These are phyloP conservation scores for Oegoconia quadripuncta DNA, from an alignment of 2,888 invertebrate species.

Conservation along the genomic window DNA sequence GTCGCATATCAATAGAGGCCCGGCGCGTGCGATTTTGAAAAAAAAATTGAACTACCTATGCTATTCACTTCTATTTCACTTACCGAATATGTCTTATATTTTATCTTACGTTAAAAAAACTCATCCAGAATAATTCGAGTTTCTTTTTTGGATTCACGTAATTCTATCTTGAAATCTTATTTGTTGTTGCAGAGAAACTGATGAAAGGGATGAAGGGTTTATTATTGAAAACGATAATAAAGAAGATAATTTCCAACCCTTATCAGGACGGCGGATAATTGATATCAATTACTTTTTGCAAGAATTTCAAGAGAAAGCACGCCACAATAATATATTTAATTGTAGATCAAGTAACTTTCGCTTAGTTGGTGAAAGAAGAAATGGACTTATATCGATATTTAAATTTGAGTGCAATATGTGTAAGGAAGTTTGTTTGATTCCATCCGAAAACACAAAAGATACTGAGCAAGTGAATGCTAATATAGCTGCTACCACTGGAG, in stretches of 20 bases:
- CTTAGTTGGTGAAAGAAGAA: constrained; percentile 8
- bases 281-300: not conserved
- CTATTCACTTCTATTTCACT: too few relatives aligned
- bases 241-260: not conserved
- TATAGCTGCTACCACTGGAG: constrained; percentile 14
- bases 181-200: constrained; percentile 7
- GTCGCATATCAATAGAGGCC: too few relatives aligned
- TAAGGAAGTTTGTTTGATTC: constrained; percentile 4
- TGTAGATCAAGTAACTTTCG: constrained; percentile 7
- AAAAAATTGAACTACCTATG: too few relatives aligned
- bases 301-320: constrained; percentile 7
- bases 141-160: too few relatives aligned
- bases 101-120: too few relatives aligned
- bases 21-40: too few relatives aligned
- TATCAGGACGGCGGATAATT: constrained; percentile 1
- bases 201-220: not conserved
- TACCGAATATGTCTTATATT: too few relatives aligned
- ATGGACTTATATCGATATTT: constrained; percentile 8
- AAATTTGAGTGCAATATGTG: constrained; percentile 14
- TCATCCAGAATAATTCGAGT: too few relatives aligned
- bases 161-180: too few relatives aligned
- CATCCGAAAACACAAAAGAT: constrained; percentile 4
- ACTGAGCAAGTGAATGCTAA: constrained; percentile 7
- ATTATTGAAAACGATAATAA: constrained; percentile 1
- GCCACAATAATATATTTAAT: constrained; percentile 10